Conservation (phyloP, 2,888 invertebrate genomes). For the Artemia sinica region DNA sequence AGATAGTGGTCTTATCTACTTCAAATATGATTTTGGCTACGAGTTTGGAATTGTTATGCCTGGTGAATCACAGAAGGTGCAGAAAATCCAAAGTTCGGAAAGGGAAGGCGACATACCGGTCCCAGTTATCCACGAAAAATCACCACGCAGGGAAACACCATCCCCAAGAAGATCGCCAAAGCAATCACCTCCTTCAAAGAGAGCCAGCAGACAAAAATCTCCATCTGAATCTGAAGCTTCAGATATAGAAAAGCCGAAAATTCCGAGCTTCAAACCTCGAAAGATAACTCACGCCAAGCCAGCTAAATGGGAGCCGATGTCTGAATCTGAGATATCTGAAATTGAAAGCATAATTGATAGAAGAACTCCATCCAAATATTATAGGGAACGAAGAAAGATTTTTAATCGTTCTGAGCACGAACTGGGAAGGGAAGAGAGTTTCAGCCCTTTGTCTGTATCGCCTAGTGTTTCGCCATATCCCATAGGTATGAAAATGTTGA, state of each 20-base stretch:
- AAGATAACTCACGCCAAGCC: constrained; percentile 34
- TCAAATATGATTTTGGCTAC: constrained; percentile 64
- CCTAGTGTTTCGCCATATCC: neutral
- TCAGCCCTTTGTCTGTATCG: neutral
- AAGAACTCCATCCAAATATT: constrained; percentile 18
- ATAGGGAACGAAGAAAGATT: constrained; percentile 15
- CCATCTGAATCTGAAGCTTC: constrained; percentile 21
- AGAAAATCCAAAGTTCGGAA: constrained; percentile 20
- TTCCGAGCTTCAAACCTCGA: constrained; percentile 33
- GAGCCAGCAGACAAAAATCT: constrained; percentile 3
- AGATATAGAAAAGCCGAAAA: constrained; percentile 24
- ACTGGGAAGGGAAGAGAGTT: neutral
- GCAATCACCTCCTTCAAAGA: constrained; percentile 14
- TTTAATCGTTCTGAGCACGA: constrained; percentile 16
- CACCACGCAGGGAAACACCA: constrained; percentile 26
- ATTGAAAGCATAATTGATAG: constrained; percentile 33
- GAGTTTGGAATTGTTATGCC: constrained; percentile 56
- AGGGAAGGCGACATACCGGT: constrained; percentile 43
- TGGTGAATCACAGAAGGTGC: constrained; percentile 30
- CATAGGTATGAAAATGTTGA: neutral
- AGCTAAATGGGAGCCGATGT: constrained; percentile 44
- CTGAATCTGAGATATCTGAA: constrained; percentile 45
- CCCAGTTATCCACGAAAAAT: constrained; percentile 47
- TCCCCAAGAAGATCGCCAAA: neutral
- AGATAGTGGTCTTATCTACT: constrained; percentile 55